phyloP scores from a whole-genome alignment of 2,797 vertebrate genomes.

The Silurus aristotelis region DNA sequence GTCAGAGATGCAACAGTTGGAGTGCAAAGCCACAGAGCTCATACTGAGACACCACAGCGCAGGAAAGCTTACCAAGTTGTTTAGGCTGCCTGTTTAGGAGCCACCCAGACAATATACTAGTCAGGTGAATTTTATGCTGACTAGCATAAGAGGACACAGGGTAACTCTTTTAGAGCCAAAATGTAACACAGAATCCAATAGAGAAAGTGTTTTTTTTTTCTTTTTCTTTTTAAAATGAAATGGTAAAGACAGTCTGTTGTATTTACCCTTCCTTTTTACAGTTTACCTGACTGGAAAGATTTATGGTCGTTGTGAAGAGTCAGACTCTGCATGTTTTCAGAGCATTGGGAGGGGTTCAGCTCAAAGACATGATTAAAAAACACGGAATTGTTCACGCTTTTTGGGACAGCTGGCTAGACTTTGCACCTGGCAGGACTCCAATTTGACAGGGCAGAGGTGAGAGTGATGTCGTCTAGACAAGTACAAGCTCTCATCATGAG shows the following conservation, averaged over 20 bases:
- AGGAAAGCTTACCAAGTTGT: constrained; percentile 17
- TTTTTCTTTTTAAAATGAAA: not conserved
- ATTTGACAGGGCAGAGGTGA: not conserved
- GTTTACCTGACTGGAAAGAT: constrained; percentile 1
- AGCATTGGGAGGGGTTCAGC: constrained; percentile 16
- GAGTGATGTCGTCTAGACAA: constrained; percentile 9
- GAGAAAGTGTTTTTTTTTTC: not conserved
- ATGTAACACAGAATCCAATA: not conserved
- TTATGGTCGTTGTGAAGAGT: constrained; percentile 3
- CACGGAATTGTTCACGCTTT: not conserved
- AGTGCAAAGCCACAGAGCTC: constrained; percentile 13
- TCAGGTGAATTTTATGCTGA: constrained; percentile 32
- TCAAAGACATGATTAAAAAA: not conserved
- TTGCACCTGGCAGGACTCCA: constrained; percentile 13
- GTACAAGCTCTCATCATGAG: constrained; percentile 24
- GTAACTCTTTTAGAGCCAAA: constrained; percentile 1
- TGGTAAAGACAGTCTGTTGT: not conserved
- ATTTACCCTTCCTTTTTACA: not conserved
- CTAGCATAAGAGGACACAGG: constrained; percentile 24
- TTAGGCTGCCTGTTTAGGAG: constrained; percentile 19
- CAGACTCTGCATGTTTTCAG: not conserved
- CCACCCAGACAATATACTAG: constrained; percentile 22
- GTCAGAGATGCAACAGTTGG: not conserved
- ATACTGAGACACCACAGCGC: not conserved
- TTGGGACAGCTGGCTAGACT: constrained; percentile 3